Conservation (phyloP, 2,888 invertebrate species). For the Ormyrus thymus region DNA sequence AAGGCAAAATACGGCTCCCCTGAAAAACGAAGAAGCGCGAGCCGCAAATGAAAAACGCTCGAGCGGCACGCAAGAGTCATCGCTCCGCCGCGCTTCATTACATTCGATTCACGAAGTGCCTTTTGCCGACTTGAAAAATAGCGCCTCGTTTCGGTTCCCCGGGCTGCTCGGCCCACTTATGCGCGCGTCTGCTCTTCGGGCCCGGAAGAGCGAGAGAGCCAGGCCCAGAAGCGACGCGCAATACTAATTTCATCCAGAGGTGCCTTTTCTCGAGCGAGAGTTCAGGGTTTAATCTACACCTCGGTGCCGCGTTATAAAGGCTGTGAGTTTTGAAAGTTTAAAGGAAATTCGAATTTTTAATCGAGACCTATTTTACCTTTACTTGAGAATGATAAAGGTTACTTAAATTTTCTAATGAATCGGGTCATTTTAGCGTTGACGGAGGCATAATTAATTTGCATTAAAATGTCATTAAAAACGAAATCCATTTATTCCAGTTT, state of each 20-base stretch:
- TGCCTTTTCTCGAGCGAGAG: background rate
- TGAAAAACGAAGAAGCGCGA: background rate
- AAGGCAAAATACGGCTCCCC: background rate
- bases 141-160: conserved; percentile 58
- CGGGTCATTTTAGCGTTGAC: no score
- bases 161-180: conserved; percentile 57
- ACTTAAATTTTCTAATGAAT: no score
- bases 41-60: background rate
- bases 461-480: no score
- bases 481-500: no score
- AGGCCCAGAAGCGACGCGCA: conserved; percentile 1
- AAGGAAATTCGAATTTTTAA: no score
- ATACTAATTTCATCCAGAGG: conserved; percentile 43
- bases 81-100: conserved; percentile 32
- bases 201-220: conserved; percentile 38
- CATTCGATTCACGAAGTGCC: conserved; percentile 45
- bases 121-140: conserved; percentile 53
- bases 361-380: no score
- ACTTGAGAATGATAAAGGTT: no score
- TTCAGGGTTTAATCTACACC: conserved; percentile 9
- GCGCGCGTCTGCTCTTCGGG: no score
- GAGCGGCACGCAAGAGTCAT: background rate
- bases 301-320: no score
- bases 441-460: no score
- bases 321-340: no score